Percentiles rank a stretch among this genome's conserved stretches.
These are phyloP conservation scores for Atethmia centrago DNA, from an alignment of 2,888 invertebrate genomes.

Conservation along the genomic window DNA sequence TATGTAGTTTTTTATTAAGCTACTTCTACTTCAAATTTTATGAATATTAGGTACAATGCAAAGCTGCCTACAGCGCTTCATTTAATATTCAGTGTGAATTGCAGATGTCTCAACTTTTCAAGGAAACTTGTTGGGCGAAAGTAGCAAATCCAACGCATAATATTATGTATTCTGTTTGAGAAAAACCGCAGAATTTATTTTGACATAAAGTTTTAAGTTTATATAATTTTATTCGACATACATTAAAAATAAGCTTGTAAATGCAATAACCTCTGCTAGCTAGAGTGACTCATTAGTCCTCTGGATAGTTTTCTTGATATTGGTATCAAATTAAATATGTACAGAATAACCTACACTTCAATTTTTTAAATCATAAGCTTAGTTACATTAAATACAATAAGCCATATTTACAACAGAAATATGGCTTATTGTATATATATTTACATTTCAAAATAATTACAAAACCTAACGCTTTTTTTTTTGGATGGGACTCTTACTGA, in stretches of 20 bases:
- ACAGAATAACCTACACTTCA: not conserved
- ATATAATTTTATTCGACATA: not conserved
- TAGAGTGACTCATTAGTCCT: no score
- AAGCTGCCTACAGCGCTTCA: conserved; percentile 50
- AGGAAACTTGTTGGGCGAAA: conserved; percentile 54
- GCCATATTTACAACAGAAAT: no score
- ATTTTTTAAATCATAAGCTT: no score
- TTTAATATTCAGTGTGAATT: conserved; percentile 70
- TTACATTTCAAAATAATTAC: not conserved
- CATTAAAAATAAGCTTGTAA: not conserved
- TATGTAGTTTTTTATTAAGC: conserved; percentile 27
- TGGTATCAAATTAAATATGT: not conserved
- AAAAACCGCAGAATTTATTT: conserved; percentile 25
- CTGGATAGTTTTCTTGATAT: not conserved
- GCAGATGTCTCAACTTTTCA: conserved; percentile 60
- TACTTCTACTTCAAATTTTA: conserved; percentile 35
- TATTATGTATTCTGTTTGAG: conserved; percentile 31
- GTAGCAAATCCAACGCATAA: conserved; percentile 38
- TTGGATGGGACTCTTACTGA: no score
- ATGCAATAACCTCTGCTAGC: not conserved
- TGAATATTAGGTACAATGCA: conserved; percentile 50
- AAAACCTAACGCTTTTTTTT: no score
- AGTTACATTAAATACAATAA: no score
- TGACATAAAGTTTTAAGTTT: not conserved
- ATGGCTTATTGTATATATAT: no score